Percentiles rank a stretch among this genome's conserved stretches.
These are phyloP conservation scores for Poeciliopsis infans DNA, from an alignment of 2,797 vertebrate species.

Conservation along the genomic window DNA sequence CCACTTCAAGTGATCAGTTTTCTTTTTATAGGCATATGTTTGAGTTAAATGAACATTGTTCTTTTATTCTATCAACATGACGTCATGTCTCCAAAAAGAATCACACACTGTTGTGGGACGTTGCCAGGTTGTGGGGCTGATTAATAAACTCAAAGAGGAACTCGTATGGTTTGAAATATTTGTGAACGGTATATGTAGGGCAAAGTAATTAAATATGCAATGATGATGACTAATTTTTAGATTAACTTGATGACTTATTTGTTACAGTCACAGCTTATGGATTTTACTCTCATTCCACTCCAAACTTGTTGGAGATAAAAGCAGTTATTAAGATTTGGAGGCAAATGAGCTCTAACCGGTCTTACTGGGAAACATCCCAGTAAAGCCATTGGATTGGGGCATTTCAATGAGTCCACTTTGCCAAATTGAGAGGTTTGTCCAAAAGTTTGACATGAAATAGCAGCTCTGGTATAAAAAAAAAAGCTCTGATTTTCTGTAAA, in stretches of 20 bases:
- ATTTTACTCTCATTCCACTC: not conserved
- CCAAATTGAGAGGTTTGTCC: not conserved
- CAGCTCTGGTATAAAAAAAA: not conserved
- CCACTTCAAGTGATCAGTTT: no score
- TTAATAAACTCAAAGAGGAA: not conserved
- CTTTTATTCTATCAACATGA: no score
- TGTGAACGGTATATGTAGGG: no score
- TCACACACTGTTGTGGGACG: not conserved
- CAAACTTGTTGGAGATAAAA: not conserved
- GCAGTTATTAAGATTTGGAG: not conserved
- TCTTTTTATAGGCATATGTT: no score
- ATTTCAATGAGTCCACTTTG: slow-evolving; percentile 1
- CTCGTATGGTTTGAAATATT: not conserved
- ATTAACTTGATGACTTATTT: not conserved
- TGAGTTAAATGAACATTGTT: no score
- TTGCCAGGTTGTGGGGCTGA: not conserved
- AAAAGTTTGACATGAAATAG: not conserved
- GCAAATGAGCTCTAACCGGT: not conserved
- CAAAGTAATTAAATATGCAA: not conserved
- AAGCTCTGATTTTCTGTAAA: not conserved
- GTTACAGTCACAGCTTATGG: not conserved
- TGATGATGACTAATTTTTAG: not conserved
- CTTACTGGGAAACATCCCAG: not conserved
- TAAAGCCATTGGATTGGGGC: not conserved
- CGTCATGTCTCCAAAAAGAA: no score